phyloP scores from a whole-genome alignment of 2,888 invertebrate species.

The Apodemia duryi region DNA sequence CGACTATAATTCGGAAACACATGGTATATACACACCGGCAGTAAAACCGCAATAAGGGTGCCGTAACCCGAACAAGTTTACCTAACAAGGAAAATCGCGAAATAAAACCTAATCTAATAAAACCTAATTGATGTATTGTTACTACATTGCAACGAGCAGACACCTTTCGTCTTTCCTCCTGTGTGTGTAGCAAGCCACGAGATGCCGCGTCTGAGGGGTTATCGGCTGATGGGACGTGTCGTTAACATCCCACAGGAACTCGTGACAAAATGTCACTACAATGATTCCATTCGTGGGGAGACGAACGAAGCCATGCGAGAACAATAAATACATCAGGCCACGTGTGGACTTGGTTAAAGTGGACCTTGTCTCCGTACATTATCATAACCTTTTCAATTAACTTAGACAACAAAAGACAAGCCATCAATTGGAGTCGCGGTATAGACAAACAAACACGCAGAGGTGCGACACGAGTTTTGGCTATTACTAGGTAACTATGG shows the following conservation, averaged over 20 bases:
- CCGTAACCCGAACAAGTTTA: background rate
- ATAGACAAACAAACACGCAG: background rate
- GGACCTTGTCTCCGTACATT: background rate
- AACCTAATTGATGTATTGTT: background rate
- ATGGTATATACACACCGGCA: too few relatives aligned
- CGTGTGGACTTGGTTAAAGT: background rate
- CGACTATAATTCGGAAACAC: too few relatives aligned
- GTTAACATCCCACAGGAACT: background rate
- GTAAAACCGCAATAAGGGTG: too few relatives aligned
- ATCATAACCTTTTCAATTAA: background rate
- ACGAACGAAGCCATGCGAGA: conserved; percentile 10
- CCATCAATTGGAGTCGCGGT: background rate
- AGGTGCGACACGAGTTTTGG: background rate
- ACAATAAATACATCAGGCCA: conserved; percentile 9
- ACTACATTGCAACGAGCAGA: background rate
- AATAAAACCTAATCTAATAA: conserved; percentile 1
- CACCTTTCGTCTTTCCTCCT: background rate
- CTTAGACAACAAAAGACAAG: background rate
- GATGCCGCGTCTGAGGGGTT: background rate
- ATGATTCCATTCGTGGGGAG: conserved; percentile 7
- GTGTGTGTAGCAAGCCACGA: background rate
- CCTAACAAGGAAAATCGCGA: background rate
- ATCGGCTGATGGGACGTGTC: background rate
- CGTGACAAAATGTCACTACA: background rate
- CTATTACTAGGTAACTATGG: background rate